Evolutionary conservation across 2,888 invertebrate species (phyloP).

Genomic region (Mythimna ferrago): DNA sequence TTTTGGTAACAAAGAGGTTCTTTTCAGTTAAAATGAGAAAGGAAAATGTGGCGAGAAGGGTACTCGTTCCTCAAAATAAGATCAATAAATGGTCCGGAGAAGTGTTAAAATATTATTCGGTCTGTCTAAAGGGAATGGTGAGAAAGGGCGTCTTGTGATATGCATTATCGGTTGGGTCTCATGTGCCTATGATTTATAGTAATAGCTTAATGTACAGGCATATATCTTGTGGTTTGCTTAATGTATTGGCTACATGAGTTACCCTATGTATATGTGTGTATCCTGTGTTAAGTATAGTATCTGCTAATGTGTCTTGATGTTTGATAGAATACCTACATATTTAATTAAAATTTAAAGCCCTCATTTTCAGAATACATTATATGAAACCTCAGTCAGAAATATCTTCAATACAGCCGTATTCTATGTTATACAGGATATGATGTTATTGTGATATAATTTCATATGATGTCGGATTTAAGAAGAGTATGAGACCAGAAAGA

Average conservation of each 20-base stretch:
- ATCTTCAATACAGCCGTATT: neutral
- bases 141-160: conserved; percentile 5
- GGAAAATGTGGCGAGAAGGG: conserved; percentile 33
- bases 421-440: neutral
- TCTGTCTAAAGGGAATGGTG: conserved; percentile 8
- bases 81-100: conserved; percentile 50
- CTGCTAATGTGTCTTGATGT: neutral
- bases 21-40: conserved; percentile 41
- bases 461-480: too few relatives aligned
- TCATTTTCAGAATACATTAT: neutral
- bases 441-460: neutral
- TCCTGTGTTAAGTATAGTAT: too few relatives aligned
- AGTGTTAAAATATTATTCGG: conserved; percentile 54
- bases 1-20: conserved; percentile 50
- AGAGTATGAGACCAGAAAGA: too few relatives aligned
- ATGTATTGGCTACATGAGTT: conserved; percentile 9
- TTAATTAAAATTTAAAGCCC: neutral
- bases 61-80: conserved; percentile 35
- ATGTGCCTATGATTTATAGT: conserved; percentile 25
- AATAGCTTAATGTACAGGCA: conserved; percentile 4
- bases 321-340: neutral
- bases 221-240: conserved; percentile 19
- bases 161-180: conserved; percentile 38
- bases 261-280: neutral
- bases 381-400: neutral